phyloP scores from a whole-genome alignment of 2,888 invertebrate species.

The Volucella bombylans region DNA sequence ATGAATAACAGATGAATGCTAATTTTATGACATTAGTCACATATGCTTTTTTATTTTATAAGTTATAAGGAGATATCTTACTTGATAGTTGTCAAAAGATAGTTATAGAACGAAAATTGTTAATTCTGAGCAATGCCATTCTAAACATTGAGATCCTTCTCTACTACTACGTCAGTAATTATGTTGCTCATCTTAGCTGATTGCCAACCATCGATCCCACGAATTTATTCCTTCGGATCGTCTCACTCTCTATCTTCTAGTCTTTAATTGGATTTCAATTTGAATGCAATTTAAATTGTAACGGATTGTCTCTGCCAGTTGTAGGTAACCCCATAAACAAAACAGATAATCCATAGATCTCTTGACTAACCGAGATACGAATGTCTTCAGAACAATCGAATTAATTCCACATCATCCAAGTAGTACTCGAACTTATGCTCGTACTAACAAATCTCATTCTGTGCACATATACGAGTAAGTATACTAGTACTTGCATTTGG shows the following conservation, averaged over 20 bases:
- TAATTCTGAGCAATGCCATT: too few species aligned
- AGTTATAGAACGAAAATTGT: too few species aligned
- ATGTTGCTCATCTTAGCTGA: constrained; percentile 16
- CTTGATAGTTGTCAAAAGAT: too few species aligned
- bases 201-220: constrained; percentile 27
- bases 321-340: constrained; percentile 57
- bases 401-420: constrained; percentile 57
- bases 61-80: too few species aligned
- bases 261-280: constrained; percentile 67
- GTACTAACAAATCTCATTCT: constrained; percentile 53
- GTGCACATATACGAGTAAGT: background rate
- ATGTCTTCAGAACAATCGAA: constrained; percentile 66
- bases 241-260: background rate
- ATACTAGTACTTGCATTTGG: constrained; percentile 16
- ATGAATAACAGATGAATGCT: too few species aligned
- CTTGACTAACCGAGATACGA: constrained; percentile 45
- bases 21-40: too few species aligned
- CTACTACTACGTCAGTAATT: background rate
- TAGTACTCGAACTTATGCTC: constrained; percentile 8
- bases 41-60: too few species aligned
- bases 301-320: constrained; percentile 46
- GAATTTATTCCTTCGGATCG: constrained; percentile 3
- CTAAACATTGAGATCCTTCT: too few species aligned
- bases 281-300: constrained; percentile 70
- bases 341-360: constrained; percentile 31